Percentiles rank a stretch among this genome's conserved stretches.
These are phyloP conservation scores for Ecdyonurus torrentis DNA, from an alignment of 2,888 invertebrate species.

Conservation along the genomic window DNA sequence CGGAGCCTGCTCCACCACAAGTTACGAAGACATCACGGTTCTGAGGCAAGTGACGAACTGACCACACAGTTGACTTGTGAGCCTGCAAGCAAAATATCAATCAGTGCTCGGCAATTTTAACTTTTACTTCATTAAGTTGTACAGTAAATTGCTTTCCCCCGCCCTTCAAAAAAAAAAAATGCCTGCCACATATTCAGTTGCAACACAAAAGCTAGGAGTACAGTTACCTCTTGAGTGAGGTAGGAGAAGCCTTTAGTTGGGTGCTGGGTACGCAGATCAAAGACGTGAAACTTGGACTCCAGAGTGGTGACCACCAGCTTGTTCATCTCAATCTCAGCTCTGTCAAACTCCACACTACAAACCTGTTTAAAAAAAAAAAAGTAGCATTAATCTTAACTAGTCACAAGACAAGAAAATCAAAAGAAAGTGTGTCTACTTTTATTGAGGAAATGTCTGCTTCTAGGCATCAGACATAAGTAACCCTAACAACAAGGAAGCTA, in stretches of 20 bases:
- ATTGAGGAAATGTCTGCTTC: too few species aligned
- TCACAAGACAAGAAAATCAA: too few species aligned
- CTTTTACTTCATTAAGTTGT: constrained; percentile 10
- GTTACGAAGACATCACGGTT: constrained; percentile 86
- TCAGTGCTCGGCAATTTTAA: not conserved
- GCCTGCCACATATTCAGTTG: not conserved
- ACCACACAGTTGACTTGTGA: constrained; percentile 73
- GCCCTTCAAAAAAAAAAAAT: constrained; percentile 6
- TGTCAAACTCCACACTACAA: constrained; percentile 77
- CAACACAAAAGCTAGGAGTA: constrained; percentile 23
- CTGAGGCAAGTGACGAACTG: constrained; percentile 75
- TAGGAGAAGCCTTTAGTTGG: constrained; percentile 68
- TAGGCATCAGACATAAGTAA: too few species aligned
- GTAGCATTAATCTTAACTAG: too few species aligned
- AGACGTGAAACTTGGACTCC: constrained; percentile 79
- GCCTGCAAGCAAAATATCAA: constrained; percentile 30
- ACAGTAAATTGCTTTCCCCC: constrained; percentile 28
- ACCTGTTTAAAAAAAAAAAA: constrained; percentile 39
- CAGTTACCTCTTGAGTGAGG: constrained; percentile 37
- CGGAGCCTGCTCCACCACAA: constrained; percentile 76
- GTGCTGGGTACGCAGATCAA: constrained; percentile 77
- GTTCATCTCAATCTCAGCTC: constrained; percentile 88
- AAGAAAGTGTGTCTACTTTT: too few species aligned
- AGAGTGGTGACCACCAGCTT: constrained; percentile 82
- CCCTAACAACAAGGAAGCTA: too few species aligned